These are phyloP conservation scores for Eupithecia centaureata DNA, from an alignment of 2,888 invertebrate species.

Conservation along the genomic window DNA sequence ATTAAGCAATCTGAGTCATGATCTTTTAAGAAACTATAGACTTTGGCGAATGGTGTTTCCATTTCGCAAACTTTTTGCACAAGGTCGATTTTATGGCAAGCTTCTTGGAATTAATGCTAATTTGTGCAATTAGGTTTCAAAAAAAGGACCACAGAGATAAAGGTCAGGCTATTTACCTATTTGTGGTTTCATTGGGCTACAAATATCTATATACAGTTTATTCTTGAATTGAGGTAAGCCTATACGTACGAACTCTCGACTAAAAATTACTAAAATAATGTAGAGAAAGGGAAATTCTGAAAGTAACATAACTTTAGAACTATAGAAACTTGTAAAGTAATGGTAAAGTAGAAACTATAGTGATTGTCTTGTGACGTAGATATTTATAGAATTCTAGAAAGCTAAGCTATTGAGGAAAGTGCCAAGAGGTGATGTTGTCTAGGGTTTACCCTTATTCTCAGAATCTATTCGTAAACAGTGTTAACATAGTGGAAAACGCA, in stretches of 20 bases:
- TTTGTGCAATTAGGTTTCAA: slow-evolving; percentile 13
- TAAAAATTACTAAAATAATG: not conserved
- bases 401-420: slow-evolving; percentile 10
- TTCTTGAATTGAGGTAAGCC: not conserved
- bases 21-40: slow-evolving; percentile 26
- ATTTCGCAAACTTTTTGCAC: slow-evolving; percentile 30
- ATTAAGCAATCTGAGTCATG: slow-evolving; percentile 29
- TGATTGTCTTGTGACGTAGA: slow-evolving; percentile 10
- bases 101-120: slow-evolving; percentile 24
- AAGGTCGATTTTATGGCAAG: slow-evolving; percentile 31
- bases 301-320: slow-evolving; percentile 5
- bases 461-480: not conserved
- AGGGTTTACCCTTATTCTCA: slow-evolving; percentile 5
- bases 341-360: slow-evolving; percentile 8
- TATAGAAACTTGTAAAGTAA: not conserved
- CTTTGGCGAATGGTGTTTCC: slow-evolving; percentile 29
- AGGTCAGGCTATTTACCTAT: not conserved
- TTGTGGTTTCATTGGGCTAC: not conserved
- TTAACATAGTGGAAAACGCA: slow-evolving; percentile 4
- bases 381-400: slow-evolving; percentile 9
- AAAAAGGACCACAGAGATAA: not conserved
- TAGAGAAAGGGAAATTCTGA: slow-evolving; percentile 6
- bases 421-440: not conserved
- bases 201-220: not conserved
- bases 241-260: not conserved